Base-by-base conservation (phyloP, 2,888 invertebrate species). In the Horisme vitalbata region DNA sequence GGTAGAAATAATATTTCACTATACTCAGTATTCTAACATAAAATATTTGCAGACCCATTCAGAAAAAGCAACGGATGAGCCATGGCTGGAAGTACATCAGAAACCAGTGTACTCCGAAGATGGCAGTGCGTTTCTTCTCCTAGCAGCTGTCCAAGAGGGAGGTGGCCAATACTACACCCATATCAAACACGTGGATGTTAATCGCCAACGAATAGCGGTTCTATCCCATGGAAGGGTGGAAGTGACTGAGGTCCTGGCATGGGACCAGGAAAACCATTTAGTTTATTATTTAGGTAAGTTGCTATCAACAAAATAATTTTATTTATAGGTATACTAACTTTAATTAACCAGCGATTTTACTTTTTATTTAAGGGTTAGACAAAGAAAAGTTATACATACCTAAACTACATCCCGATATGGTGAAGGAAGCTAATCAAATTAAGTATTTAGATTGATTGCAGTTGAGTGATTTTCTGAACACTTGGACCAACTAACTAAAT, bases 151-250 rank as follows among this genome's bases (percentile, higher is more conserved):
- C 36, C 95, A 95, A 69, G 96, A 96, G 72, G 96, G 96, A 32
- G 94, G 93, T 30, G 93, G 94, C 52, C 96, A 96, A 75, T 94
- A 95, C 75, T 96, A 94, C 84, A 96, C 96, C 27, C 96, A 96
- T 90, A 96, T 96, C 79, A 96, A 96, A 71, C 96, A 96, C 76
- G 93, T 96, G 56, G 95, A 95, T 52, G 93, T 96, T 55, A 91
- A 94, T 45, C 94, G 95, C 64, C 95, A 95, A 75, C 92, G 95
- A 65, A 95, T 96, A 71, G 94, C 96, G 5, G 96, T 96, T 33
- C 91, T 96, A 57, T 96, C 96, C 37, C 96, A 96, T 70, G 96
- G 96, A 20, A 93, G 93, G 65, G 95, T 96, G 77, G 96, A 96
- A 89, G 96, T 96, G 62, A 90, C 92, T 55, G 92, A 93, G 75